phyloP scores from a whole-genome alignment of 2,797 vertebrate genomes.

The Etheostoma perlongum region DNA sequence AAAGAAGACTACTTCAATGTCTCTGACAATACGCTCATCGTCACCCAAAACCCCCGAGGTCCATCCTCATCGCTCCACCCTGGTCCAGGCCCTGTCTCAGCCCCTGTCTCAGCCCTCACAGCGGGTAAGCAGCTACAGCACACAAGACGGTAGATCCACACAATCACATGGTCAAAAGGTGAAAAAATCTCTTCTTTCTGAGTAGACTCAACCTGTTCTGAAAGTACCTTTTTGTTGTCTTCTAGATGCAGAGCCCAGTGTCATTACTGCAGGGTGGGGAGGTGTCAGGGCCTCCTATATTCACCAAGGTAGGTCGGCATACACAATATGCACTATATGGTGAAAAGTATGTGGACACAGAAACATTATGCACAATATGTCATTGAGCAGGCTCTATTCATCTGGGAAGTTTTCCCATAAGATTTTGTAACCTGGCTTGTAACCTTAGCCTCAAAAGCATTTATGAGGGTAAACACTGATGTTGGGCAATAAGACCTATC shows the following conservation, averaged over 20 bases:
- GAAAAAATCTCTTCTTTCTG: background rate
- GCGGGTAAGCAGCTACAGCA: conserved; percentile 83
- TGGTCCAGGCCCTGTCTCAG: conserved; percentile 92
- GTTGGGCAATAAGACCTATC: background rate
- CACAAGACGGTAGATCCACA: conserved; percentile 5
- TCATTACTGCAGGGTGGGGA: conserved; percentile 85
- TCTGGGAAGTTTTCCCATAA: background rate
- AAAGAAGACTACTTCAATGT: conserved; percentile 96
- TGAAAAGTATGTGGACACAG: background rate
- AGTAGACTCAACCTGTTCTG: background rate
- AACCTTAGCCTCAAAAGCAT: background rate
- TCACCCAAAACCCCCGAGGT: conserved; percentile 91
- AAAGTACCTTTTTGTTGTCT: conserved; percentile 3
- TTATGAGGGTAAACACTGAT: background rate
- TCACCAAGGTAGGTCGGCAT: conserved; percentile 89
- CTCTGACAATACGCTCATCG: conserved; percentile 93
- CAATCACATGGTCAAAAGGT: background rate
- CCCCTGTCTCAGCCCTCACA: conserved; percentile 90
- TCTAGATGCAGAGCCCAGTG: conserved; percentile 92
- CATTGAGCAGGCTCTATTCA: no score
- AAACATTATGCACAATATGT: background rate
- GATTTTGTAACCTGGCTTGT: background rate
- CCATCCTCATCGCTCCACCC: conserved; percentile 84
- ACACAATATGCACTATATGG: background rate
- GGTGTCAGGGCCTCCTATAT: conserved; percentile 85